Conservation (phyloP, 2,797 vertebrate species). For the Novumbra hubbsi region DNA sequence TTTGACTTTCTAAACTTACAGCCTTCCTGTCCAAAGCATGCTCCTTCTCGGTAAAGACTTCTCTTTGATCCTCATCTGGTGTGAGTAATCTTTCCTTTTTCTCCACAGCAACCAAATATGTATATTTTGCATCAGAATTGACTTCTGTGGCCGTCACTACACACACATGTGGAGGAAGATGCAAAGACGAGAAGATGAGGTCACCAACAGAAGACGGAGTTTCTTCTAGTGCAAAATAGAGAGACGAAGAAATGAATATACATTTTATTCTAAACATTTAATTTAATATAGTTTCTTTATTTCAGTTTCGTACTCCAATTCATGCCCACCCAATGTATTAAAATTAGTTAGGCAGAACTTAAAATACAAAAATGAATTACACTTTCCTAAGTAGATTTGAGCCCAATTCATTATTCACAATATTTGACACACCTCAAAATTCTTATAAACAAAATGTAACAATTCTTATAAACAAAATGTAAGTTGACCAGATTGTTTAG, state of each 20-base stretch:
- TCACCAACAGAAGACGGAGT: conserved; percentile 65
- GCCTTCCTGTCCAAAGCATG: background rate
- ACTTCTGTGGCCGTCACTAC: conserved; percentile 60
- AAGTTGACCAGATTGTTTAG: no score
- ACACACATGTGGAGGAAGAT: conserved; percentile 67
- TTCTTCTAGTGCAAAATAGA: conserved; percentile 51
- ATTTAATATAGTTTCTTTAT: background rate
- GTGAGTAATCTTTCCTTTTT: no score
- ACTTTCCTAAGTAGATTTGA: background rate
- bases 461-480: no score
- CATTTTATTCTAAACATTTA: background rate
- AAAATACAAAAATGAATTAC: background rate
- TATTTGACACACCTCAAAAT: no score
- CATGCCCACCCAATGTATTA: background rate
- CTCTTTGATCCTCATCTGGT: conserved; percentile 26
- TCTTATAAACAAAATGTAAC: no score
- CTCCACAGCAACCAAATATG: conserved; percentile 35
- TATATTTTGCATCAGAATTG: conserved; percentile 65
- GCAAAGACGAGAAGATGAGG: conserved; percentile 68
- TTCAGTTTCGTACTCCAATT: background rate
- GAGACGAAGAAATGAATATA: background rate
- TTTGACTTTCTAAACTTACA: background rate
- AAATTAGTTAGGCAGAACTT: background rate
- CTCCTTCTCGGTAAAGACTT: conserved; percentile 23
- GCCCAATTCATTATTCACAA: no score